Percentiles rank a stretch among this genome's conserved stretches.
Evolutionary conservation across 2,113 vertebrate species (phyloP).

Genomic region (Antennarius striatus): DNA sequence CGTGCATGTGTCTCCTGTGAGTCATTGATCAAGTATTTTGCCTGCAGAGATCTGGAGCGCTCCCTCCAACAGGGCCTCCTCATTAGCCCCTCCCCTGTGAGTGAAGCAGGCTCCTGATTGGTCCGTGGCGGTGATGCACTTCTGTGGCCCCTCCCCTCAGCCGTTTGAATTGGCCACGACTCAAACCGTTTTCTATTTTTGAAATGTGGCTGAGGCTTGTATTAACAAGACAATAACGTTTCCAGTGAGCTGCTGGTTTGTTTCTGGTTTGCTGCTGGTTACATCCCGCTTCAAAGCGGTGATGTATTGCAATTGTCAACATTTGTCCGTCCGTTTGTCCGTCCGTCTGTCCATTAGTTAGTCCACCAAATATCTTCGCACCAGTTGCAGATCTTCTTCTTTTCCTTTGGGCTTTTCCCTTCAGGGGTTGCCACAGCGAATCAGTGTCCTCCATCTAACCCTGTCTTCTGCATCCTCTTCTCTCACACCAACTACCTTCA

Average conservation of each 20-base stretch:
- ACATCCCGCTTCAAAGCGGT: no score
- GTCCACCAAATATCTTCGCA: no score
- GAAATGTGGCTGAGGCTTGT: slow-evolving; percentile 37
- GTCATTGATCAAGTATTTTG: slow-evolving; percentile 83
- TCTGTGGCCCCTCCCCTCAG: slow-evolving; percentile 24
- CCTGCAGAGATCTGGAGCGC: slow-evolving; percentile 60
- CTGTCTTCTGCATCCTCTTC: no score
- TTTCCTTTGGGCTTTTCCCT: background rate
- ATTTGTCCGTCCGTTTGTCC: no score
- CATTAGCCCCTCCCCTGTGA: slow-evolving; percentile 43
- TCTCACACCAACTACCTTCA: no score
- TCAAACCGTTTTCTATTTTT: slow-evolving; percentile 48
- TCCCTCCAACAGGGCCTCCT: slow-evolving; percentile 58
- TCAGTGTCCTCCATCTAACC: no score
- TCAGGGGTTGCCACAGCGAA: no score
- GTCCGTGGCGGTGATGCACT: slow-evolving; percentile 41
- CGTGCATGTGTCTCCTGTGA: slow-evolving; percentile 67
- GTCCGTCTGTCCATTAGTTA: no score
- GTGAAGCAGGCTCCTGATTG: slow-evolving; percentile 54
- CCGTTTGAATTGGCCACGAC: slow-evolving; percentile 62
- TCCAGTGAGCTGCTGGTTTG: slow-evolving; percentile 15
- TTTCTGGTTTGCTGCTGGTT: no score
- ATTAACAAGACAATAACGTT: slow-evolving; percentile 45
- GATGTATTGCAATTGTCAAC: no score
- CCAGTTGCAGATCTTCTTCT: no score